Conservation (phyloP, 35 echinoderm and acorn worm genomes). For the Ophiothrix spiculata region DNA sequence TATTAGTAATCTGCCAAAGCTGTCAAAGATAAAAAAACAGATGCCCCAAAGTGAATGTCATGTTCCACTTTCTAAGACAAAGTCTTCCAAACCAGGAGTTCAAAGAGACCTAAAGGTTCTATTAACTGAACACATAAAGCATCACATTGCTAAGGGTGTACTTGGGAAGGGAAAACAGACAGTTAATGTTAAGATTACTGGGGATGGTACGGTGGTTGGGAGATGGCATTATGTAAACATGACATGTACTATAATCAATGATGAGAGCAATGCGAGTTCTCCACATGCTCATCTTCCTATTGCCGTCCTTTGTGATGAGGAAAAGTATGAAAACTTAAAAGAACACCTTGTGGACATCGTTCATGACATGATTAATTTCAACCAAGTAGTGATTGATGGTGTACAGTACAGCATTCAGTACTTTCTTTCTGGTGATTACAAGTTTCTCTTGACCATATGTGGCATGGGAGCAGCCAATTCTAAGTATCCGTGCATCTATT, state of each 20-base stretch:
- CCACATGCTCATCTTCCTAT: background rate
- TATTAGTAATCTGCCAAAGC: conserved; percentile 22
- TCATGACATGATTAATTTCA: background rate
- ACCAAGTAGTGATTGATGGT: background rate
- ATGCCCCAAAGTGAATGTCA: conserved; percentile 9
- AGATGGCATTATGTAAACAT: conserved; percentile 34
- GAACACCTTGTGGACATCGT: background rate
- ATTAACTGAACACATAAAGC: conserved; percentile 13
- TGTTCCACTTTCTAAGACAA: conserved; percentile 23
- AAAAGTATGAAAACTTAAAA: background rate
- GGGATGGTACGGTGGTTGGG: conserved; percentile 32
- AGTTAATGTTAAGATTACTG: conserved; percentile 45
- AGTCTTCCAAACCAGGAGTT: conserved; percentile 37
- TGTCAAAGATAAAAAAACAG: conserved; percentile 17
- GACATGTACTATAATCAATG: conserved; percentile 26
- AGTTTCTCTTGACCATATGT: conserved; percentile 7
- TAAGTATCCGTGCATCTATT: conserved; percentile 28
- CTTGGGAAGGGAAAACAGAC: conserved; percentile 28
- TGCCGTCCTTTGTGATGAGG: background rate
- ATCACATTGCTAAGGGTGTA: conserved; percentile 19
- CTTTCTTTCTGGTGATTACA: conserved; percentile 9
- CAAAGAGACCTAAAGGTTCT: conserved; percentile 37
- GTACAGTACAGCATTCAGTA: conserved; percentile 4
- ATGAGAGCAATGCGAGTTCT: background rate
- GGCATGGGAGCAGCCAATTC: conserved; percentile 34